A percentile compares a stretch with the other conserved stretches of the same genome.
These are phyloP conservation scores for Laodelphax striatellus DNA, from an alignment of 1,140 invertebrate genomes.

Conservation along the genomic window DNA sequence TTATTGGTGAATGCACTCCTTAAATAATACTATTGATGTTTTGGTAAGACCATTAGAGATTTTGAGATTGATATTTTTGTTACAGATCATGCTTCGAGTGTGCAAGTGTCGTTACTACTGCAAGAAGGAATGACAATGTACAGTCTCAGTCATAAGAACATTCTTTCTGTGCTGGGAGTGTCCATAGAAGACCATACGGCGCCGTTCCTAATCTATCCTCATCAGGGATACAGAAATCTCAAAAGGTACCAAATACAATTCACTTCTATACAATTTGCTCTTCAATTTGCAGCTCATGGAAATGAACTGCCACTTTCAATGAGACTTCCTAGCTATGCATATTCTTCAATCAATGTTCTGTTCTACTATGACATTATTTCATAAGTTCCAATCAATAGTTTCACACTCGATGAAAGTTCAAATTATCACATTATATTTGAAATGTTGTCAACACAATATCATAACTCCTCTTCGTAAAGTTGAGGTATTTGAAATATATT, in stretches of 20 bases:
- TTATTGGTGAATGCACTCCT: too few species aligned
- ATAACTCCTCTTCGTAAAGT: too few species aligned
- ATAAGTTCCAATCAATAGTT: too few species aligned
- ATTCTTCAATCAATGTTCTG: not conserved
- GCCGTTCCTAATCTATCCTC: slow-evolving; percentile 26
- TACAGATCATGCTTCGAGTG: slow-evolving; percentile 68
- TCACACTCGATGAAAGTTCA: too few species aligned
- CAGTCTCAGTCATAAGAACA: slow-evolving; percentile 68
- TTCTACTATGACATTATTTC: not conserved
- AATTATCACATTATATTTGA: too few species aligned
- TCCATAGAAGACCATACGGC: slow-evolving; percentile 47
- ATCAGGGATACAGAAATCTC: slow-evolving; percentile 24
- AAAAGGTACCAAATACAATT: slow-evolving; percentile 17
- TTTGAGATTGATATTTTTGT: slow-evolving; percentile 16
- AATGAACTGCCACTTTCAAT: slow-evolving; percentile 24
- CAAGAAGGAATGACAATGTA: slow-evolving; percentile 75
- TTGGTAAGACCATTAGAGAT: too few species aligned
- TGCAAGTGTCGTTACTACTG: slow-evolving; percentile 68
- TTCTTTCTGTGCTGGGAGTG: slow-evolving; percentile 67
- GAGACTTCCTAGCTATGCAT: too few species aligned
- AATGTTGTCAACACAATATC: too few species aligned
- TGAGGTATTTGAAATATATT: too few species aligned
- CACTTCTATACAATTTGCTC: too few species aligned
- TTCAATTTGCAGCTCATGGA: too few species aligned
- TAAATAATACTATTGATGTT: too few species aligned